Percentiles rank a stretch among this genome's conserved stretches.
Evolutionary conservation across 2,113 vertebrate species (phyloP).

Genomic region (Silurus asotus): DNA sequence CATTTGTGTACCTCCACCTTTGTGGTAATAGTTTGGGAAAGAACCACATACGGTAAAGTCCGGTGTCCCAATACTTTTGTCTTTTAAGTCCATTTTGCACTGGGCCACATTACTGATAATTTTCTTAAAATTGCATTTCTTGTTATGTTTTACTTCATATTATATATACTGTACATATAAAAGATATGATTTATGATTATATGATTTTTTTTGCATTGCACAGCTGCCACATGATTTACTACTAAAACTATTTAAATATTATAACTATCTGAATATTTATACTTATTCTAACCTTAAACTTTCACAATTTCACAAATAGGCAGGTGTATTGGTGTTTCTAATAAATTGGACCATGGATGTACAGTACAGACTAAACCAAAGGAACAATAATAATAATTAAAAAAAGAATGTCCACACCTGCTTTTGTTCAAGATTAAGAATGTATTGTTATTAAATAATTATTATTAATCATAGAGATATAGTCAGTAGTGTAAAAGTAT

Average conservation of each 20-base stretch:
- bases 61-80: too few relatives aligned
- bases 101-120: too few relatives aligned
- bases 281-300: not conserved
- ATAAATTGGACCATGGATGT: not conserved
- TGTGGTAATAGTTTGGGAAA: too few relatives aligned
- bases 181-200: too few relatives aligned
- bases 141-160: too few relatives aligned
- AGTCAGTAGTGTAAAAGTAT: not conserved
- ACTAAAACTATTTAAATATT: not conserved
- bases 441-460: not conserved
- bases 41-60: too few relatives aligned
- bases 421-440: not conserved
- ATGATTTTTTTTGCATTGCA: not conserved
- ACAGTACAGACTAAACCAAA: not conserved
- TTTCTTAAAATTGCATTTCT: too few relatives aligned
- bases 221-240: not conserved
- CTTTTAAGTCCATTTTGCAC: too few relatives aligned
- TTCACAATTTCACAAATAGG: not conserved
- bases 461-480: not conserved
- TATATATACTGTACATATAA: too few relatives aligned
- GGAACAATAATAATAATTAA: not conserved
- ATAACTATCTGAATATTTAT: too few relatives aligned
- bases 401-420: not conserved
- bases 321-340: not conserved
- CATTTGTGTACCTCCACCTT: too few relatives aligned